A percentile compares a stretch with the other conserved stretches of the same genome.
Conservation (phyloP, 2,888 invertebrate species). For the Metalampra italica region DNA sequence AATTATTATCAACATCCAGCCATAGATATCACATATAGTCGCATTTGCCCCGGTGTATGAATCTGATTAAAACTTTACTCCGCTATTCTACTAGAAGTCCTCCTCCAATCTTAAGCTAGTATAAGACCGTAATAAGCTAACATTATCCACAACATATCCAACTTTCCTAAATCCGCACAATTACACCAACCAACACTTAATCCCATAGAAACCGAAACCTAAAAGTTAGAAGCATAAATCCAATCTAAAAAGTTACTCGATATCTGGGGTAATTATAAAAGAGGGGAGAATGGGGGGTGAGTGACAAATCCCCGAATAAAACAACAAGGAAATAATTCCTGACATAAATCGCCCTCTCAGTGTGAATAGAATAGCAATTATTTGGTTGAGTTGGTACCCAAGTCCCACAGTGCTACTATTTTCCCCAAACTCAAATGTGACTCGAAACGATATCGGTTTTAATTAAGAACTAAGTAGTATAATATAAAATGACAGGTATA, state of each 20-base stretch:
- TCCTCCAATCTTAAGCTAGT: neutral
- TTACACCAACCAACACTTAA: slow-evolving; percentile 46
- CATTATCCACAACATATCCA: slow-evolving; percentile 29
- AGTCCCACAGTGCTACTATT: slow-evolving; percentile 28
- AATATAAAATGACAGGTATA: too few relatives aligned
- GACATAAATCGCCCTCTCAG: slow-evolving; percentile 71
- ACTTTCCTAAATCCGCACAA: slow-evolving; percentile 44
- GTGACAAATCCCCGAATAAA: slow-evolving; percentile 78
- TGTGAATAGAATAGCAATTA: slow-evolving; percentile 80
- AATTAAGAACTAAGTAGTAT: too few relatives aligned
- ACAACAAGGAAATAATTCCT: slow-evolving; percentile 79
- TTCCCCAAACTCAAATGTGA: slow-evolving; percentile 8
- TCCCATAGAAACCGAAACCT: slow-evolving; percentile 38
- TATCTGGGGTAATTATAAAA: slow-evolving; percentile 74
- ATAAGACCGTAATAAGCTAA: slow-evolving; percentile 19
- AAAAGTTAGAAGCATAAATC: slow-evolving; percentile 57
- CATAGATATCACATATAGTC: too few relatives aligned
- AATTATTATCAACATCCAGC: too few relatives aligned
- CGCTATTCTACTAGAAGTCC: neutral
- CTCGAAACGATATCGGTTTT: slow-evolving; percentile 8
- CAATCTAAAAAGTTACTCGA: slow-evolving; percentile 67
- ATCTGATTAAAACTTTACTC: too few relatives aligned
- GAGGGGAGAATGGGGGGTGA: slow-evolving; percentile 41
- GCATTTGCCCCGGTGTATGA: too few relatives aligned
- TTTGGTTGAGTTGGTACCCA: slow-evolving; percentile 71